Base-by-base conservation (phyloP, 2,888 invertebrate species). In the Aphrophora alni region DNA sequence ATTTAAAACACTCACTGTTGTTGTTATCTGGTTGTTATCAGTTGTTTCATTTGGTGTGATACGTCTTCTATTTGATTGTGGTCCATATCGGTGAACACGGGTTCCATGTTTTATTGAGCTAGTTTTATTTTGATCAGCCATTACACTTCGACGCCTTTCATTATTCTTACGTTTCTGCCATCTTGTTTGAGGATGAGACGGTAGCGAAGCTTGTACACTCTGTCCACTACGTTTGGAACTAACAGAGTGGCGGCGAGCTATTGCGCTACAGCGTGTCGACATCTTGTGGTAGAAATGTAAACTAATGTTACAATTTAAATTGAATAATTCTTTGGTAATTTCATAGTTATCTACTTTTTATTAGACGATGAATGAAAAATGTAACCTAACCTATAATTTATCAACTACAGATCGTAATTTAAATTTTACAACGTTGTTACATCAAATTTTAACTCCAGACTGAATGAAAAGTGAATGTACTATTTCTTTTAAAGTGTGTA, bases 111-210 rank as follows among this genome's bases (percentile, higher is more conserved):
- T 81, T 68, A 59, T 27, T 28, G 81, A 73, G 51, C 76, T 81
- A n/a, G 81, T 68, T 27, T 78, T 80, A 59, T 70, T 73, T 80
- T 80, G 80, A 80, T 82, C 83, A 72, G 83, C 82, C 83, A 83
- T 82, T 76, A 80, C 81, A 75, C 77, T 51, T 70, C 77, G 80
- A 70, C 76, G 78, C 81, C 73, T 77, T 77, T 77, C 82, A 75
- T 81, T 59, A 80, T 76, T 75, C 38, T 71, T 78, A 73, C 71
- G 38, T 24, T 38, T 80, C 80, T 80, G 81, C 81, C 81, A 81
- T 81, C 77, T 81, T 81, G 81, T 68, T 68, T 28, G 73, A 26
- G 71, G 77, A 77, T 76, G 71, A 77, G 82, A 75, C 68, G 78
- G 28, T 69, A 69, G 38, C 80, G 80, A 69, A n/a, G 70, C 71